Percentiles rank a stretch among this genome's conserved stretches.
Evolutionary conservation across 2,888 invertebrate species (phyloP).

Genomic region (Aquatica leii): DNA sequence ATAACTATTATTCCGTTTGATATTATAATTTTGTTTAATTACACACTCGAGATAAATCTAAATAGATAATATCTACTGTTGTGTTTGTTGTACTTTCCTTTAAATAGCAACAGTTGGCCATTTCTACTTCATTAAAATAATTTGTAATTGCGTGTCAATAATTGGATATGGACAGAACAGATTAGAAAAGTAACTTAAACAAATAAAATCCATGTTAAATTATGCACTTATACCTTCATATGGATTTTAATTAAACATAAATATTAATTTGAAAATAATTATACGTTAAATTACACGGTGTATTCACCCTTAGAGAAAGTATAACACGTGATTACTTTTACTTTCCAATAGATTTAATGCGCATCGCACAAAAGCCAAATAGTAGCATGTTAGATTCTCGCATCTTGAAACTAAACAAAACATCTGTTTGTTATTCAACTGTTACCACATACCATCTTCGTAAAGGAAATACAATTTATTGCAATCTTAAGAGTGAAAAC

Average conservation of each 20-base stretch:
- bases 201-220: too few relatives aligned
- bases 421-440: conserved; percentile 11
- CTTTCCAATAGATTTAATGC: conserved; percentile 42
- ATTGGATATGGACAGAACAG: too few relatives aligned
- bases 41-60: too few relatives aligned
- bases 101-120: too few relatives aligned
- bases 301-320: conserved; percentile 48
- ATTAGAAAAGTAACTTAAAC: too few relatives aligned
- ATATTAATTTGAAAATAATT: conserved; percentile 25
- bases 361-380: neutral
- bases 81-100: too few relatives aligned
- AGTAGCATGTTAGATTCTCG: neutral
- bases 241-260: conserved; percentile 3
- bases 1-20: too few relatives aligned
- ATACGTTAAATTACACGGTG: conserved; percentile 27
- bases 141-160: too few relatives aligned
- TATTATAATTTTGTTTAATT: too few relatives aligned
- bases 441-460: conserved; percentile 11
- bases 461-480: conserved; percentile 2
- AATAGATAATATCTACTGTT: too few relatives aligned
- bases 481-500: neutral
- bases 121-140: too few relatives aligned
- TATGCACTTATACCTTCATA: too few relatives aligned
- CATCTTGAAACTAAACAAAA: conserved; percentile 2
- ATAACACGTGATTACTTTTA: conserved; percentile 49